Evolutionary conservation across 2,888 invertebrate genomes (phyloP), one percentile per base, ranked within the genome.

Genomic region (Agrotis ipsilon): DNA sequence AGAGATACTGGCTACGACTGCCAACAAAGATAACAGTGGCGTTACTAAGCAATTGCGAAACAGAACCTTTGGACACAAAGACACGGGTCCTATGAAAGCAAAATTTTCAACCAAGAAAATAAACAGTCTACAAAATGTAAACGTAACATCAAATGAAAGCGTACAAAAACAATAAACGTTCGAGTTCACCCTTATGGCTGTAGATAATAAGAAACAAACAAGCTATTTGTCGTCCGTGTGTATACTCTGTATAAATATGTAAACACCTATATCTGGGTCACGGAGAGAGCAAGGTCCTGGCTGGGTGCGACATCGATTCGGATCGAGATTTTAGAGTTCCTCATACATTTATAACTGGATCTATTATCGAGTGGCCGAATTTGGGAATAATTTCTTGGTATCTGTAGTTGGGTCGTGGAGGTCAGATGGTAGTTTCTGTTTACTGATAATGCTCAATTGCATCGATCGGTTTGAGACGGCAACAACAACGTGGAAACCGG

Each of bases 221-320:
- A 70, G 65, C 64, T 78, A 79, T 78, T 83, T 81, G 83, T 80
- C 80, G 80, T 75, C 75, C 60, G 68, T 79, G 75, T 79, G 74
- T 80, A 78, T 73, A 71, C 65, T 49, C 46, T 63, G 75, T 78
- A 80, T 82, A 81, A 78, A 80, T 80, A 87, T 85, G 87, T 87
- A 87, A 85, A 89, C 87, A 86, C 78, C 74, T 48, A 79, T 83
- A 90, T 86, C 85, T 91, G 81, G 90, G 92, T 91, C 92, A 91
- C 81, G 88, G 91, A 89, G 88, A 89, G 88, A 88, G 85, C 88
- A 87, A 89, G 90, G 89, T 84, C 82, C 75, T 73, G 43, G 14
- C 70, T 48, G 57, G 68, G 69, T n/a, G 52, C 66, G 19, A 67
- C 66, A 70, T 60, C 67, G 71, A 46, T 58, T 59, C 59, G 43